Conservation (phyloP, 2,888 invertebrate species). For the Sesia apiformis region DNA sequence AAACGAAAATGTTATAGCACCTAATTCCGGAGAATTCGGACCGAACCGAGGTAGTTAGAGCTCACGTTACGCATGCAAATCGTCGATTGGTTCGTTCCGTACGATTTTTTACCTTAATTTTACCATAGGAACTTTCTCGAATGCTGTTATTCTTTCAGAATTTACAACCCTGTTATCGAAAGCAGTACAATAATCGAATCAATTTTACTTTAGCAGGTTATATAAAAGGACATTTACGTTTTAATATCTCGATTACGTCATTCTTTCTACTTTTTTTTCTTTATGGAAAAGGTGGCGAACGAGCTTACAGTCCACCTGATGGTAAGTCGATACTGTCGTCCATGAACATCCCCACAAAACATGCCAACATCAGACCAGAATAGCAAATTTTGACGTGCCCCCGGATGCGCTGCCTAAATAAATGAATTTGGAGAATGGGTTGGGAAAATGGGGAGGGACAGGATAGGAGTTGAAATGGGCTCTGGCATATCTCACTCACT, state of each 20-base stretch:
- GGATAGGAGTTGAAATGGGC: slow-evolving; percentile 2
- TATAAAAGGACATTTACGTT: too few relatives aligned
- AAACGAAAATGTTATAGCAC: slow-evolving; percentile 35
- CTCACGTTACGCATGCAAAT: slow-evolving; percentile 54
- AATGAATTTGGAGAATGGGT: too few relatives aligned
- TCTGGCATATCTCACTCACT: not conserved
- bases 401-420: too few relatives aligned
- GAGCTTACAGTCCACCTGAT: not conserved
- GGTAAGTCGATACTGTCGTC: not conserved
- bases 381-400: too few relatives aligned
- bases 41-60: slow-evolving; percentile 37
- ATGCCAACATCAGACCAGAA: too few relatives aligned
- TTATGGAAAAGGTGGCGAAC: not conserved
- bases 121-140: slow-evolving; percentile 29
- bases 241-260: not conserved
- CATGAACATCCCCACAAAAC: not conserved
- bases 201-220: too few relatives aligned
- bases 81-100: slow-evolving; percentile 29
- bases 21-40: slow-evolving; percentile 43
- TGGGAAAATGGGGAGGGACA: not conserved
- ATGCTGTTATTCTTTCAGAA: slow-evolving; percentile 20
- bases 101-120: slow-evolving; percentile 33
- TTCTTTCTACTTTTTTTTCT: not conserved
- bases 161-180: too few relatives aligned
- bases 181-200: too few relatives aligned